Conservation (phyloP, 2,888 invertebrate genomes). For the Nebria salina region DNA sequence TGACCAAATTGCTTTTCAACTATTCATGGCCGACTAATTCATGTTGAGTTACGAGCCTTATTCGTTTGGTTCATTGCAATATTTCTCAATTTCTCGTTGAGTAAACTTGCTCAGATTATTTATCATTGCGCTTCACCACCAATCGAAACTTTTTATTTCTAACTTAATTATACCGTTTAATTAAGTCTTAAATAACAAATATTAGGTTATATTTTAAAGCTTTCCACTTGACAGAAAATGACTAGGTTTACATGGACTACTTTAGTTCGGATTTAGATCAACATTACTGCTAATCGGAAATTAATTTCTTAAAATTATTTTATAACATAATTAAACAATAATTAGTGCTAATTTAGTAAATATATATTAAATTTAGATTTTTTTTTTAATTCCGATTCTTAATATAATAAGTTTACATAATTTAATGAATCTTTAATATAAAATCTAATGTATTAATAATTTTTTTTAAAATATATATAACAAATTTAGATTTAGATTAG, state of each 20-base stretch:
- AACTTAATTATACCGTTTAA: not conserved
- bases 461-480: no score
- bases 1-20: not conserved
- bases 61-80: not conserved
- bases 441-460: no score
- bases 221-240: not conserved
- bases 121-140: not conserved
- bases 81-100: not conserved
- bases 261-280: not conserved
- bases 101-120: not conserved
- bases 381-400: no score
- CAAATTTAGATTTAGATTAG: no score
- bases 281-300: not conserved
- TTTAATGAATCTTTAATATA: no score
- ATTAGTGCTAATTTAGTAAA: no score
- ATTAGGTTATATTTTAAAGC: not conserved
- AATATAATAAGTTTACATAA: no score
- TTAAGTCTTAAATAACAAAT: not conserved
- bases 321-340: no score
- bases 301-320: no score
- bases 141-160: not conserved
- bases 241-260: not conserved
- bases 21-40: not conserved
- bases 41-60: not conserved
- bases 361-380: no score